phyloP scores from a whole-genome alignment of 2,113 vertebrate genomes.

The Neogobius melanostomus region DNA sequence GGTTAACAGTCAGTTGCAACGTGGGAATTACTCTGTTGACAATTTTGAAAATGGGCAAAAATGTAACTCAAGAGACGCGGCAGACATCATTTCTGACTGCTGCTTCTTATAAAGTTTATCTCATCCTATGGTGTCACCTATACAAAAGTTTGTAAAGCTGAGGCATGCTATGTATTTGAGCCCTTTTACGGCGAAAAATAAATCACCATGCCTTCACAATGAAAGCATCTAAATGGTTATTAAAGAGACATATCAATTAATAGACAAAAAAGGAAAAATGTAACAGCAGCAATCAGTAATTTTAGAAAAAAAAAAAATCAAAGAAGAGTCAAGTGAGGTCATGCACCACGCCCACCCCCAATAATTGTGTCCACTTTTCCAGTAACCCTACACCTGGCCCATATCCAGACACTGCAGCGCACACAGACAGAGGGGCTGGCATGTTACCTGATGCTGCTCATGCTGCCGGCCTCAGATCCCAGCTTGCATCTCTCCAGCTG shows the following conservation, averaged over 20 bases:
- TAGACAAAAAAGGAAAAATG: not conserved
- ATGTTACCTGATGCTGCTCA: slow-evolving; percentile 96
- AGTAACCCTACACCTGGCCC: not conserved
- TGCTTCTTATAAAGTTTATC: not conserved
- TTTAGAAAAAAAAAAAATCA: not conserved
- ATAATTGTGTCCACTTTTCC: not conserved
- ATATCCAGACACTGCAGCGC: not conserved
- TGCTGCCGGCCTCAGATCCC: slow-evolving; percentile 94
- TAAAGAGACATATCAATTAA: too few relatives aligned
- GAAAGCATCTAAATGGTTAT: too few relatives aligned
- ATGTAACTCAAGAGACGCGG: not conserved
- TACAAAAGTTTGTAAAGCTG: not conserved
- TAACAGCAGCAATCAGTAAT: not conserved
- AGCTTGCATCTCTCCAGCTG: slow-evolving; percentile 99
- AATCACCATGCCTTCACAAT: too few relatives aligned
- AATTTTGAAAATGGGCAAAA: not conserved
- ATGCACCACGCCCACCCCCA: not conserved
- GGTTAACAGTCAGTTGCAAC: not conserved
- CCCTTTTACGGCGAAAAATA: too few relatives aligned
- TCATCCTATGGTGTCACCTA: not conserved
- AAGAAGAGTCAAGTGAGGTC: not conserved
- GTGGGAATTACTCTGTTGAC: not conserved
- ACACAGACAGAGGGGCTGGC: not conserved
- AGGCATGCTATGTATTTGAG: too few relatives aligned
- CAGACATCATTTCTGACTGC: not conserved